Evolutionary conservation across 2,888 invertebrate genomes (phyloP), one percentile per base, ranked within the genome.

Genomic region (Phyto melanocephala): DNA sequence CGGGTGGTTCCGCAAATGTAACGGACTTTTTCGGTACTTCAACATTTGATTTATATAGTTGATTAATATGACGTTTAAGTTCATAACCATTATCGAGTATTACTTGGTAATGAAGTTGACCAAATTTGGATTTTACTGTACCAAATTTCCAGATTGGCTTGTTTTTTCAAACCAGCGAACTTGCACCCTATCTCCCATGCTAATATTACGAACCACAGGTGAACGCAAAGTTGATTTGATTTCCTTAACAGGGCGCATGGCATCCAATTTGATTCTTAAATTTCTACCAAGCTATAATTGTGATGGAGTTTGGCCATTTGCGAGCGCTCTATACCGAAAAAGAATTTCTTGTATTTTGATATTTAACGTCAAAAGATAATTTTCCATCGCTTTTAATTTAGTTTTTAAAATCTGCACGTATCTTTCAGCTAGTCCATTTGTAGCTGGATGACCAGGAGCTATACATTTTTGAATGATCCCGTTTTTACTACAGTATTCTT

Each of bases 111-210:
- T 80, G 76, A 13, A 83, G 28, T 1, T 62, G 33, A 20, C 77
- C 74, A 63, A 74, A 58, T 47, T 78, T 83, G 13, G 17, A 8
- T 33, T 45, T 68, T 5, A 83, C 62, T 2, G 22, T 33, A 15
- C 77, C 83, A 58, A 80, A 78, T 65, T 83, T 83, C 80, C 80
- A 83, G n/a, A 17, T 68, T 5, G 65, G 58, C 15, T 47, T 80
- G 13, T 24, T 67, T 20, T 22, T 50, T 0, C 40, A 45, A 11
- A 72, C 45, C 17, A n/a, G n/a, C n/a, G n/a, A n/a, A n/a, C n/a
- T n/a, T 74, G 80, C 13, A 68, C 74, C 6, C 74, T 50, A 11
- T 67, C 80, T 50, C 79, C 58, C 37, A 58, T 67, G 52, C 52
- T 74, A 13, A 58, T n/a, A 42, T 78, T 15, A 11, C 81, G 72